These are phyloP conservation scores for Ctenomys sociabilis DNA, from an alignment of 2,113 vertebrate genomes.

Conservation along the genomic window DNA sequence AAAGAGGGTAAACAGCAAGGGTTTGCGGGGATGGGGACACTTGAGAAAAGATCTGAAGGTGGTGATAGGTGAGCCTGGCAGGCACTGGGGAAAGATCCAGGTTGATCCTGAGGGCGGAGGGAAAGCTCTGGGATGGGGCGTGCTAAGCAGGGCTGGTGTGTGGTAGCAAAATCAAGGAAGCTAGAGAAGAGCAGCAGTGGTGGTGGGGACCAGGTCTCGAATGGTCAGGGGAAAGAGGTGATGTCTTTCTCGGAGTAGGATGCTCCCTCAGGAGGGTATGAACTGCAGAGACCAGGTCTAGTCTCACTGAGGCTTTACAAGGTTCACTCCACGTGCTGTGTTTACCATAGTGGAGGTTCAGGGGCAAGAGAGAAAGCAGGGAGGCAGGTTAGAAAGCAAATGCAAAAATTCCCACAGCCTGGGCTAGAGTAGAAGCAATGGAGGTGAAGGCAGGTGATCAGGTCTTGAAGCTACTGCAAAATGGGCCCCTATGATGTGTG, in stretches of 20 bases:
- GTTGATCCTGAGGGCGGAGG: neutral
- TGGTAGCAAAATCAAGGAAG: neutral
- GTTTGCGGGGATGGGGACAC: neutral
- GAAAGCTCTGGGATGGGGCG: accelerated
- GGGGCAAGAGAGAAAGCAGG: neutral
- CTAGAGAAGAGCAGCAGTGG: neutral
- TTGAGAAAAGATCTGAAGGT: neutral
- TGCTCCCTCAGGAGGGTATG: neutral
- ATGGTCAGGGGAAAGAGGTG: neutral
- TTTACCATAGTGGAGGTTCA: neutral
- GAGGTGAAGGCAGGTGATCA: neutral
- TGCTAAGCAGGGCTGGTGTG: neutral
- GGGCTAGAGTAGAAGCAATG: neutral
- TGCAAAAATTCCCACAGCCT: neutral
- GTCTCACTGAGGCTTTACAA: neutral
- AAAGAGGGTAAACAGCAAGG: neutral
- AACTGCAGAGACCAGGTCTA: neutral
- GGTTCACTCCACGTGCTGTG: neutral
- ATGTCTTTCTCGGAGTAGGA: neutral
- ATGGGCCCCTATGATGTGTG: neutral
- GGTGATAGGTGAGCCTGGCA: neutral
- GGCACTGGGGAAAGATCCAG: neutral
- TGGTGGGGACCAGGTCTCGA: too few species aligned
- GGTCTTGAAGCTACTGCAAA: neutral
- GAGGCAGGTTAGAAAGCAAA: neutral